Percentiles rank a stretch among this genome's conserved stretches.
These are phyloP conservation scores for Leuciscus waleckii DNA, from an alignment of 2,797 vertebrate genomes.

Conservation along the genomic window DNA sequence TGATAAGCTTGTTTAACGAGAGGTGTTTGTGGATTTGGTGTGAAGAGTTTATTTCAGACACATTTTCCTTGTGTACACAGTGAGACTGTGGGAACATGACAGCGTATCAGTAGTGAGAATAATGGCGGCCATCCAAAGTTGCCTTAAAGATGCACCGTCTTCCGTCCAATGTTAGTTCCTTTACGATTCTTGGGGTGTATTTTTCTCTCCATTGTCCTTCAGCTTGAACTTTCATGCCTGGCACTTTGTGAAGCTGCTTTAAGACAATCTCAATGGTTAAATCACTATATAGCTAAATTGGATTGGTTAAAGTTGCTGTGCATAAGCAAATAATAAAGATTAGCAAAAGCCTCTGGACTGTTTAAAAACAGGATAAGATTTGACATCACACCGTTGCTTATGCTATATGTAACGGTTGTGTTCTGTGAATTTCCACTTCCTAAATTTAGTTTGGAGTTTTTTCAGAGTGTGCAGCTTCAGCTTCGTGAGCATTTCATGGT, in stretches of 20 bases:
- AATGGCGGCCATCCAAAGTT: slow-evolving; percentile 42
- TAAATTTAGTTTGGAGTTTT: slow-evolving; percentile 9
- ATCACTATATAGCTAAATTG: background rate
- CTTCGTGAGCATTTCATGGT: slow-evolving; percentile 25
- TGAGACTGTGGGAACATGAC: slow-evolving; percentile 37
- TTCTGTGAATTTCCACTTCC: background rate
- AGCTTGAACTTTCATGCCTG: slow-evolving; percentile 1
- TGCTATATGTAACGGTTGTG: background rate
- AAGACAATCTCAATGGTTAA: slow-evolving; percentile 23
- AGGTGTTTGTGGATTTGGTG: slow-evolving; percentile 58
- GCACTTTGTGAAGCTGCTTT: slow-evolving; percentile 1
- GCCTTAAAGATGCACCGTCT: slow-evolving; percentile 46
- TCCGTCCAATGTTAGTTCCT: slow-evolving; percentile 23
- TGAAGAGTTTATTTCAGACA: slow-evolving; percentile 48
- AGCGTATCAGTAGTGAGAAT: slow-evolving; percentile 35
- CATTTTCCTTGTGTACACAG: slow-evolving; percentile 29
- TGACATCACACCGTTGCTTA: slow-evolving; percentile 3
- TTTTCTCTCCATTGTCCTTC: slow-evolving; percentile 1
- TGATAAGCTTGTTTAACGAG: slow-evolving; percentile 63
- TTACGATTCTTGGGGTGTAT: background rate
- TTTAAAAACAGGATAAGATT: slow-evolving; percentile 40
- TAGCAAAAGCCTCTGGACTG: slow-evolving; percentile 38
- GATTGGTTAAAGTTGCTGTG: slow-evolving; percentile 20
- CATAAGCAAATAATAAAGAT: slow-evolving; percentile 49
- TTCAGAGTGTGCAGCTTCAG: background rate